Conservation (phyloP, 2,888 invertebrate genomes). For the Clistopyga incitator region DNA sequence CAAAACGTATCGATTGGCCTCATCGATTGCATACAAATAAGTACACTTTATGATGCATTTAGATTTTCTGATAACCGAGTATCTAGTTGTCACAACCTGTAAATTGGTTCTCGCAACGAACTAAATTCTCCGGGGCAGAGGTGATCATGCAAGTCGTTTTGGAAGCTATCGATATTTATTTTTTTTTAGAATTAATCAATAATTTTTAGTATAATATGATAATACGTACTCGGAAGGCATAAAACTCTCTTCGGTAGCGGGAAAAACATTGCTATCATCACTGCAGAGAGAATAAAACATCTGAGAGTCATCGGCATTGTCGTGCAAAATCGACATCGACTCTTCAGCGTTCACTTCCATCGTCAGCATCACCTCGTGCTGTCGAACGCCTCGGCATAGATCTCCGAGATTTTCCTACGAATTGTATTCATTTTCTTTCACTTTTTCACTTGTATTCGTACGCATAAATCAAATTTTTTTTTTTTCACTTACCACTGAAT, state of each 20-base stretch:
- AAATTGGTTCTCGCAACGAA: too few species aligned
- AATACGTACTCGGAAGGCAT: conserved; percentile 75
- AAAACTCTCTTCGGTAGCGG: conserved; percentile 78
- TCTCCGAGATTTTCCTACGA: conserved; percentile 80
- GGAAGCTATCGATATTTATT: too few species aligned
- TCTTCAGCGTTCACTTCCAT: conserved; percentile 80
- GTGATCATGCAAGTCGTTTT: too few species aligned
- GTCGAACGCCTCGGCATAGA: conserved; percentile 79
- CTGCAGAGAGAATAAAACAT: conserved; percentile 81
- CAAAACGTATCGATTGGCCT: too few species aligned
- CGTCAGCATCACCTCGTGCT: conserved; percentile 80
- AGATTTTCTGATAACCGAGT: too few species aligned
- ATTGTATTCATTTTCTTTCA: conserved; percentile 7
- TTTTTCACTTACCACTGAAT: conserved; percentile 76
- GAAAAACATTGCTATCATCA: conserved; percentile 76
- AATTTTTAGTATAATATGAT: neutral
- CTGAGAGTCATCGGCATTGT: conserved; percentile 80
- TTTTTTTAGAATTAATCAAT: too few species aligned
- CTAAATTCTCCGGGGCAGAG: neutral
- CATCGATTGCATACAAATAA: too few species aligned
- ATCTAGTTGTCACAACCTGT: too few species aligned
- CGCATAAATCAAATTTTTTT: neutral
- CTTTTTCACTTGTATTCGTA: conserved; percentile 68
- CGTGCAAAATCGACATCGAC: conserved; percentile 79
- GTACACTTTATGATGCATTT: too few species aligned